Evolutionary conservation across 2,113 vertebrate genomes (phyloP).

Genomic region (Jacana jacana): DNA sequence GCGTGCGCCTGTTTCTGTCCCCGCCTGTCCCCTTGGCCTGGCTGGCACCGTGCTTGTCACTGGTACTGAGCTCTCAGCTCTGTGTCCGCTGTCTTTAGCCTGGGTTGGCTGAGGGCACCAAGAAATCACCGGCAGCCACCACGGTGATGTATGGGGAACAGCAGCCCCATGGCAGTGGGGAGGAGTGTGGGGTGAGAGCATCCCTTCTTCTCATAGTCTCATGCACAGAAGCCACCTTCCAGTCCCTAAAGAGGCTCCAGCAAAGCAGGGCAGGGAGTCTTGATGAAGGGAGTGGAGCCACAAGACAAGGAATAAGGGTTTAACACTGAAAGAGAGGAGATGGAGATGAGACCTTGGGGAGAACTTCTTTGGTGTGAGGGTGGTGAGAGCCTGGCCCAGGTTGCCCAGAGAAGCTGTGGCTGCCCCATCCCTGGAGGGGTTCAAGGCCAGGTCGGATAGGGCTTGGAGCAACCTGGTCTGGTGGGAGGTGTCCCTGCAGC

Average conservation of each 20-base stretch:
- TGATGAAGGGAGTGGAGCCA: neutral
- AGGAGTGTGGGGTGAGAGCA: neutral
- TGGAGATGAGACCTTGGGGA: no score
- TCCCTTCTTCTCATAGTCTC: no score
- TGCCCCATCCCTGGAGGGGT: neutral
- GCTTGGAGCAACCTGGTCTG: neutral
- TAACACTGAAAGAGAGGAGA: neutral
- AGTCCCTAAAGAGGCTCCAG: neutral
- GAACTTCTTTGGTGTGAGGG: no score
- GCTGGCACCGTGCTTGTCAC: neutral
- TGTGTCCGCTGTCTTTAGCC: neutral
- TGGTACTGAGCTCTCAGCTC: neutral
- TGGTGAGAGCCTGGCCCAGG: no score
- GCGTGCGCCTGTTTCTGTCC: accelerated
- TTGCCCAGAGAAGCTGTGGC: no score
- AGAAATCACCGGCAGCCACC: neutral
- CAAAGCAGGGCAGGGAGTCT: neutral
- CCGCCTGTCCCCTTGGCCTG: neutral
- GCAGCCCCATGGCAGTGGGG: neutral
- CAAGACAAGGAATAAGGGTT: neutral
- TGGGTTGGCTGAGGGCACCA: neutral
- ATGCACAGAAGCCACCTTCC: neutral
- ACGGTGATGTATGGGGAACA: accelerated
- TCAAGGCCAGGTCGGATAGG: neutral
- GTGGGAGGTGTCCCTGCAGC: neutral